Percentiles rank a stretch among this genome's conserved stretches.
Evolutionary conservation across 2,797 vertebrate species (phyloP).

Genomic region (Chelidonichthys spinosus): DNA sequence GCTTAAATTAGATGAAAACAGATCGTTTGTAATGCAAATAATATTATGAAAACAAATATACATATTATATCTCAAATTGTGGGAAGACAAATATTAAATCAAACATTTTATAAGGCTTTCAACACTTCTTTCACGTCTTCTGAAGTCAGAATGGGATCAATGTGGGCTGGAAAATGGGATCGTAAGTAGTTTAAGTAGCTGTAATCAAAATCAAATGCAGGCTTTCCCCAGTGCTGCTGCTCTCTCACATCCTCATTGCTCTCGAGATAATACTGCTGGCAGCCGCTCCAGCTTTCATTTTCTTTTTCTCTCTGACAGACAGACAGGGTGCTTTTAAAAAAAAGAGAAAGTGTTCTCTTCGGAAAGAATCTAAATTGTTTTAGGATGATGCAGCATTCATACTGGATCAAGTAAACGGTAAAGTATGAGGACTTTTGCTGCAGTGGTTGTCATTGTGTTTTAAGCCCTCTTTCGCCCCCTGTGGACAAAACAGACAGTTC

Average conservation of each 20-base stretch:
- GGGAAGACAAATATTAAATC: constrained; percentile 6
- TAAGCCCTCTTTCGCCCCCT: constrained; percentile 55
- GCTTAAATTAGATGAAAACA: too few relatives aligned
- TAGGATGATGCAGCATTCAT: not conserved
- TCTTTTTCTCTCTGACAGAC: not conserved
- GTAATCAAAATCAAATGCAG: constrained; percentile 45
- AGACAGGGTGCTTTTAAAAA: not conserved
- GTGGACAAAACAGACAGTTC: constrained; percentile 48
- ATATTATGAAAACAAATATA: too few relatives aligned
- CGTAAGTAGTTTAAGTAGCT: constrained; percentile 24
- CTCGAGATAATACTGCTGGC: constrained; percentile 18
- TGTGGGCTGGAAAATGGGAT: constrained; percentile 4
- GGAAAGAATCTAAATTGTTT: not conserved
- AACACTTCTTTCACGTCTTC: constrained; percentile 6
- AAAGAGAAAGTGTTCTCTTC: not conserved
- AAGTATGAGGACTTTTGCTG: not conserved
- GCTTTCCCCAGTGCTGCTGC: constrained; percentile 23
- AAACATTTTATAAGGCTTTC: not conserved
- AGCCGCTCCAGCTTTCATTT: constrained; percentile 14
- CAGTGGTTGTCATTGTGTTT: not conserved
- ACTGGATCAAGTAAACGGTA: not conserved
- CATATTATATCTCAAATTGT: not conserved
- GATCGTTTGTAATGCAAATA: too few relatives aligned
- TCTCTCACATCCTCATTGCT: constrained; percentile 20
- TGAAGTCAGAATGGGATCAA: not conserved